A percentile compares a stretch with the other conserved stretches of the same genome.
These are phyloP conservation scores for Alloscopus bannaensis DNA, from an alignment of 2,888 invertebrate genomes.

Conservation along the genomic window DNA sequence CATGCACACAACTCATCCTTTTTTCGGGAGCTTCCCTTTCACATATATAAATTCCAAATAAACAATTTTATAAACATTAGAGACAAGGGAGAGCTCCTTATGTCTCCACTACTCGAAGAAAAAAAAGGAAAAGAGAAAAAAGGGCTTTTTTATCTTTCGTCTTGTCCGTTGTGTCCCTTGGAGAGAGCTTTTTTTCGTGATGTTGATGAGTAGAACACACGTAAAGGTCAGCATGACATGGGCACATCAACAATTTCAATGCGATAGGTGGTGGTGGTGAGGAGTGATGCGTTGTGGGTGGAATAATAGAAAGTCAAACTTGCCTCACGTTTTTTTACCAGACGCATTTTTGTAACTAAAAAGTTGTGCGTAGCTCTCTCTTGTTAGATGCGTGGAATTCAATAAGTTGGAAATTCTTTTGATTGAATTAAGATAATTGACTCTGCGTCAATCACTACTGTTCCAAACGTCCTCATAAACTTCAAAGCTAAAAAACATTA, in stretches of 20 bases:
- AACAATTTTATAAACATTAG: slow-evolving; percentile 30
- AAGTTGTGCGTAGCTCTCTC: too few relatives aligned
- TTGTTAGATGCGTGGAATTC: too few relatives aligned
- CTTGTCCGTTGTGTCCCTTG: slow-evolving; percentile 50
- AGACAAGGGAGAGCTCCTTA: too few relatives aligned
- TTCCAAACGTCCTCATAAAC: too few relatives aligned
- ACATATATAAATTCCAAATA: background rate
- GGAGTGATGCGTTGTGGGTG: slow-evolving; percentile 33
- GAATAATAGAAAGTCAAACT: slow-evolving; percentile 5
- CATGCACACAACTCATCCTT: slow-evolving; percentile 44
- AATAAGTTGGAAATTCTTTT: too few relatives aligned
- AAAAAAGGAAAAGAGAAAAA: background rate
- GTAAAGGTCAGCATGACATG: slow-evolving; percentile 51
- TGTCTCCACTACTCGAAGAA: slow-evolving; percentile 47
- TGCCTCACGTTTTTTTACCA: too few relatives aligned
- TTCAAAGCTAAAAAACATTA: background rate
- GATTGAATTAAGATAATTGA: too few relatives aligned
- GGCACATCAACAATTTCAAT: slow-evolving; percentile 34
- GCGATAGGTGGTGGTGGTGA: background rate
- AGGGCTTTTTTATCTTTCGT: slow-evolving; percentile 46
- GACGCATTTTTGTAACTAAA: too few relatives aligned
- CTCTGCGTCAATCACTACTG: too few relatives aligned
- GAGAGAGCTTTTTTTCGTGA: slow-evolving; percentile 30
- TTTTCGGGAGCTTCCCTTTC: slow-evolving; percentile 44
- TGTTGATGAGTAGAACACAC: slow-evolving; percentile 63